Evolutionary conservation across 2,888 invertebrate species (phyloP).

Genomic region (Fabriciana adippe): DNA sequence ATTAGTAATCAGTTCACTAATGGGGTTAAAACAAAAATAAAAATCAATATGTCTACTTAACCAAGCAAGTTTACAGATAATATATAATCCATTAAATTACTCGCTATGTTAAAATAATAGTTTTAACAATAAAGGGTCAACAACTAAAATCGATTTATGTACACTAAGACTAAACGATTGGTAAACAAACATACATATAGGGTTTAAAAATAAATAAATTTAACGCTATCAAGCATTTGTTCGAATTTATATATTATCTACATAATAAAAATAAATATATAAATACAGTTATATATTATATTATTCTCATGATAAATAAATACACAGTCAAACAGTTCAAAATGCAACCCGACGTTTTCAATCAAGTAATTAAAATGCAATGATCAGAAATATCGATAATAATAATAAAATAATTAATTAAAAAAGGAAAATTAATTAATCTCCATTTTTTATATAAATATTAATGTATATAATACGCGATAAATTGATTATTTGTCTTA

Average conservation of each 20-base stretch:
- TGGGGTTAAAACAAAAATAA: conserved; percentile 60
- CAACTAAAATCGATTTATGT: conserved; percentile 71
- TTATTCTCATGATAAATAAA: conserved; percentile 18
- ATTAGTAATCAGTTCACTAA: conserved; percentile 68
- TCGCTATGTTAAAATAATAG: conserved; percentile 53
- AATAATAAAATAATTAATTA: conserved; percentile 22
- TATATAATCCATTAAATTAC: conserved; percentile 60
- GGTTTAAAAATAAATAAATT: conserved; percentile 31
- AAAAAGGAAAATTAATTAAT: conserved; percentile 21
- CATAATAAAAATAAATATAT: conserved; percentile 20
- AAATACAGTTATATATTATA: conserved; percentile 23
- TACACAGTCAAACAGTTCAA: conserved; percentile 37
- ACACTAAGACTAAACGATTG: conserved; percentile 62
- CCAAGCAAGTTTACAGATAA: conserved; percentile 54
- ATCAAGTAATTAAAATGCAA: conserved; percentile 40
- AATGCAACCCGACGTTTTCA: conserved; percentile 37
- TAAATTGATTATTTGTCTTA: conserved; percentile 14
- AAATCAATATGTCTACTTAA: conserved; percentile 55
- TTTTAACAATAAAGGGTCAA: conserved; percentile 71
- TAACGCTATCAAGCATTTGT: conserved; percentile 21
- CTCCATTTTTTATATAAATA: conserved; percentile 22
- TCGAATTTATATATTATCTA: conserved; percentile 24
- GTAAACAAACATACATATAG: conserved; percentile 44
- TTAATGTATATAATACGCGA: conserved; percentile 14
- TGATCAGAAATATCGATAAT: conserved; percentile 28